Conservation (phyloP, 2,797 vertebrate species). For the Intellagama lesueurii region DNA sequence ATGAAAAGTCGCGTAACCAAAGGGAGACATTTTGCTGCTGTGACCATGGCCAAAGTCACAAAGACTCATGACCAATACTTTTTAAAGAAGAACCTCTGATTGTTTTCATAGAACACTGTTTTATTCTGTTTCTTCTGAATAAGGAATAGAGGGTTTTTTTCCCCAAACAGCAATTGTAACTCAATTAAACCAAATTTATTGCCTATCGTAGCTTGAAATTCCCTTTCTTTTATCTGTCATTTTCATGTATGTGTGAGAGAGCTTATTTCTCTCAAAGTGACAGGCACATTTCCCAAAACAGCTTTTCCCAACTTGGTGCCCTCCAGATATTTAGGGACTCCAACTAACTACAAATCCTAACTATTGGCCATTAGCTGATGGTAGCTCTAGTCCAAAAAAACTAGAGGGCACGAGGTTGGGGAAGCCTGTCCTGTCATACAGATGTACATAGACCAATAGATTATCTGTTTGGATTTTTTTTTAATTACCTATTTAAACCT, state of each 20-base stretch:
- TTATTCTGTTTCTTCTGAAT: not conserved
- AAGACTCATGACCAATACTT: not conserved
- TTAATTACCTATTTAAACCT: not conserved
- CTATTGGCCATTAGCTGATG: not conserved
- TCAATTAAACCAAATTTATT: not conserved
- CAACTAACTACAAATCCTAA: not conserved
- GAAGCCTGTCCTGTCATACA: not conserved
- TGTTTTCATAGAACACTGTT: not conserved
- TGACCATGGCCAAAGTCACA: too few relatives aligned
- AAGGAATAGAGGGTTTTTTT: not conserved
- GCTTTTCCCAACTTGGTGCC: too few relatives aligned
- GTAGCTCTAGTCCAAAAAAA: not conserved
- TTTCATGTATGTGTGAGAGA: not conserved
- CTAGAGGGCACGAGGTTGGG: not conserved
- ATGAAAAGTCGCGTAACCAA: too few relatives aligned
- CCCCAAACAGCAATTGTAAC: not conserved
- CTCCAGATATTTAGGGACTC: too few relatives aligned
- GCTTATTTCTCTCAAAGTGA: not conserved
- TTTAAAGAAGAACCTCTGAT: not conserved
- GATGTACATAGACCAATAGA: too few relatives aligned
- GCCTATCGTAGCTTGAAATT: not conserved
- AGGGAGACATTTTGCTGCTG: too few relatives aligned
- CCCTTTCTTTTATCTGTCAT: not conserved
- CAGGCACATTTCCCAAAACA: not conserved
- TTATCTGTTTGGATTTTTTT: not conserved